These are phyloP conservation scores for Hyppa rectilinea DNA, from an alignment of 2,888 invertebrate genomes.

Conservation along the genomic window DNA sequence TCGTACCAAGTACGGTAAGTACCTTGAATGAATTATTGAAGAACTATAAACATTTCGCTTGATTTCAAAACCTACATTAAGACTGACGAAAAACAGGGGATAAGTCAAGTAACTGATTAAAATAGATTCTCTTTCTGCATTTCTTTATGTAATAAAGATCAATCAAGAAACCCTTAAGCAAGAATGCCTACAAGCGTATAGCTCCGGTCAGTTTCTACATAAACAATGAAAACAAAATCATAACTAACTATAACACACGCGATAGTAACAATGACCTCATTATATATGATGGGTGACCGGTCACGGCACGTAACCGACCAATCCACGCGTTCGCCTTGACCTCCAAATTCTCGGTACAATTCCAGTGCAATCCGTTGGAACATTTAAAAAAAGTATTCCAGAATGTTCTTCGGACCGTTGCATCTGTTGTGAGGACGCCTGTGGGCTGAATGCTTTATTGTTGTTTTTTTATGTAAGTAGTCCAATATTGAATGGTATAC, in stretches of 20 bases:
- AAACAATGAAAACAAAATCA: conserved; percentile 23
- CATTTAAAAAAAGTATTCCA: conserved; percentile 32
- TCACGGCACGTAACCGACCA: conserved; percentile 30
- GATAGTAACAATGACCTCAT: conserved; percentile 53
- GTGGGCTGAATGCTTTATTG: conserved; percentile 9
- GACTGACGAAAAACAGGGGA: not conserved
- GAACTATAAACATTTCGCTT: not conserved
- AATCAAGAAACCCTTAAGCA: not conserved
- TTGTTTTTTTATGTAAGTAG: conserved; percentile 5
- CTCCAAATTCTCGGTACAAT: conserved; percentile 46
- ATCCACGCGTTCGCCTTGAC: conserved; percentile 55
- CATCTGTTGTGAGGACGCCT: conserved; percentile 37
- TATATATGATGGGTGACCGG: conserved; percentile 48
- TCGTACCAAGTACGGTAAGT: not conserved
- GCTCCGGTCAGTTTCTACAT: conserved; percentile 3
- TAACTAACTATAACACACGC: conserved; percentile 12
- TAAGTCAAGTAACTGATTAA: not conserved
- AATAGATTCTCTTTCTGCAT: not conserved
- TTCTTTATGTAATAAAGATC: not conserved
- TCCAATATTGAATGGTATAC: conserved; percentile 19
- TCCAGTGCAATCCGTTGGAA: conserved; percentile 22
- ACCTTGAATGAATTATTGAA: not conserved
- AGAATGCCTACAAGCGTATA: conserved; percentile 7
- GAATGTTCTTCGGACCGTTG: conserved; percentile 43
- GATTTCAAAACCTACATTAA: not conserved